Percentiles rank a stretch among this genome's conserved stretches.
These are phyloP conservation scores for Ornithorhynchus anatinus DNA, from an alignment of 2,113 vertebrate genomes.

Conservation along the genomic window DNA sequence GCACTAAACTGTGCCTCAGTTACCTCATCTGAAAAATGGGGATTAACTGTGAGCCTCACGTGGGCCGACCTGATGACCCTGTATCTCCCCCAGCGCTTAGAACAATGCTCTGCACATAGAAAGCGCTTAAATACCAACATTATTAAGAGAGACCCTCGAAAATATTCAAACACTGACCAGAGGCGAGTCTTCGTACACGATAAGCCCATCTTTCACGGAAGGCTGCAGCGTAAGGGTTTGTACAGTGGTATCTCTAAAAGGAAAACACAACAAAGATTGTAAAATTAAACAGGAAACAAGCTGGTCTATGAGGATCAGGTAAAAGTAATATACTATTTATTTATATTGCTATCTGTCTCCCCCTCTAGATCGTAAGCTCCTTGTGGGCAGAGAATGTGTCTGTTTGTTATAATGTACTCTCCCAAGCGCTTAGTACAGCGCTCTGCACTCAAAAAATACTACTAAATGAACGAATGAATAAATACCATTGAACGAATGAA, in stretches of 20 bases:
- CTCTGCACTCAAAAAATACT: too few species aligned
- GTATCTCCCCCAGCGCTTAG: too few species aligned
- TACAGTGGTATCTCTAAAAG: conserved; percentile 91
- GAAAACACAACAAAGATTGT: conserved; percentile 30
- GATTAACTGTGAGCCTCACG: too few species aligned
- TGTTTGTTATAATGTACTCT: background rate
- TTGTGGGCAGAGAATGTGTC: background rate
- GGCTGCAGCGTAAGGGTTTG: conserved; percentile 95
- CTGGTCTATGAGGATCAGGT: background rate
- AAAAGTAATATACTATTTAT: background rate
- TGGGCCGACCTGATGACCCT: too few species aligned
- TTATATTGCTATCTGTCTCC: background rate
- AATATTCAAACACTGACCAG: conserved; percentile 76
- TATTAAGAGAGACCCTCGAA: background rate
- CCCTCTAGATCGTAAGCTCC: background rate
- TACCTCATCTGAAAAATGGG: too few species aligned
- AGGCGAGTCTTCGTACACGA: conserved; percentile 94
- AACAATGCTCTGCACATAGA: too few species aligned
- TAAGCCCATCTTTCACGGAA: conserved; percentile 90
- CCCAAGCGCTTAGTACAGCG: background rate
- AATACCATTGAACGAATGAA: too few species aligned
- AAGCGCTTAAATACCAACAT: background rate
- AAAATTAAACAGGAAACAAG: conserved; percentile 12
- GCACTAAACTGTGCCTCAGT: too few species aligned
- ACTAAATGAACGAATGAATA: too few species aligned